Percentiles rank a stretch among this genome's conserved stretches.
These are phyloP conservation scores for Erethizon dorsatum DNA, from an alignment of 2,797 vertebrate genomes.

Conservation along the genomic window DNA sequence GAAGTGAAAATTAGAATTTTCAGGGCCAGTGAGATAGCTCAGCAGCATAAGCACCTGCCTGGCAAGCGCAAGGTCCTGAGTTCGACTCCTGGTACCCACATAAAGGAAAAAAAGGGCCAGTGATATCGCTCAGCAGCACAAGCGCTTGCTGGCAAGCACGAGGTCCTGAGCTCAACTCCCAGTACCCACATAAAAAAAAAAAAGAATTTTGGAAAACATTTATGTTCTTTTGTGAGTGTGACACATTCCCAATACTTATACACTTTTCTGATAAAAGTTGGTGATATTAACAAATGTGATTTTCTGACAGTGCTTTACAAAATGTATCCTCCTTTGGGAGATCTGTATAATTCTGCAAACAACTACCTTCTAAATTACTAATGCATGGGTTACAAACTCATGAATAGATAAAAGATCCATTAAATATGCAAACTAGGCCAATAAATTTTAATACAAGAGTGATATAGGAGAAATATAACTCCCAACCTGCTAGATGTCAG, in stretches of 20 bases:
- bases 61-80: no score
- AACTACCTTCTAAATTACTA: conserved; percentile 14
- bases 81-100: no score
- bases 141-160: no score
- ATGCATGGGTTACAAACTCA: neutral
- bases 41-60: no score
- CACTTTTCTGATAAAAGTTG: conserved; percentile 21
- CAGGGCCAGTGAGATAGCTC: no score
- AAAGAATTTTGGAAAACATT: neutral
- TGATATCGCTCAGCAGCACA: no score
- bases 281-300: neutral
- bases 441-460: neutral
- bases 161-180: no score
- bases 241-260: neutral
- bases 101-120: no score
- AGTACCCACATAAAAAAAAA: no score
- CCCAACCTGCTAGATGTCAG: neutral
- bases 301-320: neutral
- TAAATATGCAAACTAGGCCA: neutral
- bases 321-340: neutral
- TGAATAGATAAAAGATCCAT: neutral
- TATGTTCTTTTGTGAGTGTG: neutral
- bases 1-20: neutral
- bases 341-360: neutral
- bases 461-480: neutral